A percentile compares a stretch with the other conserved stretches of the same genome.
phyloP scores from a whole-genome alignment of 2,797 vertebrate genomes.

The Staurois parvus region DNA sequence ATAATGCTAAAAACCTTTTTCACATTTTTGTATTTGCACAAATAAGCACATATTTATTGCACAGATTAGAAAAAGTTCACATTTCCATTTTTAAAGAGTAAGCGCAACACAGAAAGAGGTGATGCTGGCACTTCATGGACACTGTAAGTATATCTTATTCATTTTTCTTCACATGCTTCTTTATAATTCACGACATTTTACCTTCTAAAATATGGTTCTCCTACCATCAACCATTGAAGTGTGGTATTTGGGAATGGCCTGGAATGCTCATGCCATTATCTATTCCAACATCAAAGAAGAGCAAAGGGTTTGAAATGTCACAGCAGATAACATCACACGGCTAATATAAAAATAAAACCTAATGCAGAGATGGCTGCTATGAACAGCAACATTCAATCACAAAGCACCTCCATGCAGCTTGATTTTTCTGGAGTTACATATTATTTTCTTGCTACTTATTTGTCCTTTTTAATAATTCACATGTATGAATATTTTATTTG shows the following conservation, averaged over 20 bases:
- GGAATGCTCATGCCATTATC: conserved; percentile 10
- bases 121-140: background rate
- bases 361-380: conserved; percentile 1
- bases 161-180: conserved; percentile 1
- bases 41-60: too few species aligned
- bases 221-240: background rate
- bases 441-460: background rate
- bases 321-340: conserved; percentile 11
- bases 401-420: background rate
- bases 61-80: too few species aligned
- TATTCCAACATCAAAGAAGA: conserved; percentile 36
- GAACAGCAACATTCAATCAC: background rate
- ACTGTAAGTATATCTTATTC: background rate
- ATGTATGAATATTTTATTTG: background rate
- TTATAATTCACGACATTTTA: background rate
- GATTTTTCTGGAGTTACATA: background rate
- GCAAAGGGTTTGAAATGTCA: conserved; percentile 32
- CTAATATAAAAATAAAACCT: conserved; percentile 7
- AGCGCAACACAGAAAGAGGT: background rate
- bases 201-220: background rate
- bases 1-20: too few species aligned
- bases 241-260: conserved; percentile 18
- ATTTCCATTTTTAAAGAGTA: too few species aligned
- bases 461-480: background rate
- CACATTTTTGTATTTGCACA: too few species aligned